Conservation (phyloP, 2,888 invertebrate genomes). For the Cephonodes hylas region DNA sequence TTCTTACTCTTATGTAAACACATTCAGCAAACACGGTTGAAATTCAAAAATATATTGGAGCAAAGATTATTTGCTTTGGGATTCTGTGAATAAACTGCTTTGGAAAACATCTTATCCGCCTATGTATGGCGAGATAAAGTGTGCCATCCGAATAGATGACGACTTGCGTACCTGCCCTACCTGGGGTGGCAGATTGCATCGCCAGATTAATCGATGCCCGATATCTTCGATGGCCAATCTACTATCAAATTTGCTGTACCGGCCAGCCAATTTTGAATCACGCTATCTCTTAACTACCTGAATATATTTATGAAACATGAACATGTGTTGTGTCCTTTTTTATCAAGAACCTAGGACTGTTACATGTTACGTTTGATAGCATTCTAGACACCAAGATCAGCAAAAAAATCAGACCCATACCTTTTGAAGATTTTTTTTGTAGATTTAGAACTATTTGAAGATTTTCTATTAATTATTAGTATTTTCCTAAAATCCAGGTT, state of each 20-base stretch:
- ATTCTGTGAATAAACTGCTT: neutral
- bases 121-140: conserved; percentile 31
- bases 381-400: no score
- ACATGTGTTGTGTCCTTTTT: neutral
- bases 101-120: neutral
- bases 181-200: conserved; percentile 42
- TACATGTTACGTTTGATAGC: no score
- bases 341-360: no score
- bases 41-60: conserved; percentile 5
- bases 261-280: neutral
- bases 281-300: neutral
- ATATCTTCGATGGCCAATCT: conserved; percentile 33
- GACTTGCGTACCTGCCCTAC: conserved; percentile 27
- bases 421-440: no score
- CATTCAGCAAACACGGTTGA: neutral
- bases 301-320: neutral
- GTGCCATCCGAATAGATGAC: conserved; percentile 50
- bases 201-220: conserved; percentile 50
- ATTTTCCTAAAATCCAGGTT: no score
- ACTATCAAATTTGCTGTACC: conserved; percentile 12
- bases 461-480: no score
- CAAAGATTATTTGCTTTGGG: neutral
- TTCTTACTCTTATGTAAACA: neutral
- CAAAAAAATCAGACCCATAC: no score
- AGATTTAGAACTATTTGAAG: no score